These are phyloP conservation scores for Lumbricus terrestris DNA, from an alignment of 2,888 invertebrate species.

Conservation along the genomic window DNA sequence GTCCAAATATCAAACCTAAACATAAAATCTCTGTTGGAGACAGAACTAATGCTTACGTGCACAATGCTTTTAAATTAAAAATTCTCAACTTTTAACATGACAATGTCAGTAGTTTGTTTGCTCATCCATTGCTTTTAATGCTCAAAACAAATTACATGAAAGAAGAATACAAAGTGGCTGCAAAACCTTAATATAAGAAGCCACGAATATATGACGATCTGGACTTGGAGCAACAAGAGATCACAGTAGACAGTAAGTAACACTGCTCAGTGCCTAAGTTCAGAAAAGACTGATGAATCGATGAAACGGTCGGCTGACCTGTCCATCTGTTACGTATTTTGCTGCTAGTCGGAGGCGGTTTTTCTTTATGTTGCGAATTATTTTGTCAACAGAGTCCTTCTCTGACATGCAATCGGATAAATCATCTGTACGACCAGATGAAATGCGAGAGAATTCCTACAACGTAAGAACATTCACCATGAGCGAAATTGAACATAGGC, in stretches of 20 bases:
- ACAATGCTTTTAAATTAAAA: too few species aligned
- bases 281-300: neutral
- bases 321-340: slow-evolving; percentile 61
- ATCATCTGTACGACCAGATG: neutral
- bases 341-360: slow-evolving; percentile 11
- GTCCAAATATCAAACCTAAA: too few species aligned
- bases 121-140: too few species aligned
- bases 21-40: too few species aligned
- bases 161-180: neutral
- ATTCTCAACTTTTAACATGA: too few species aligned
- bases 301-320: slow-evolving; percentile 47
- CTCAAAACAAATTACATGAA: neutral
- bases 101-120: too few species aligned
- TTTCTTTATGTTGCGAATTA: slow-evolving; percentile 4
- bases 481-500: neutral
- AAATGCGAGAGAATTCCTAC: neutral
- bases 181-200: neutral
- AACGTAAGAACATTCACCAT: neutral
- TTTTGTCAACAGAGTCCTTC: neutral
- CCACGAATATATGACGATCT: neutral
- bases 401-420: neutral
- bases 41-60: too few species aligned
- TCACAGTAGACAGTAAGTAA: neutral
- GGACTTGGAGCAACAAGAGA: neutral
- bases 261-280: neutral